Base-by-base conservation (phyloP, 23 tunicate species). In the Styela clava region DNA sequence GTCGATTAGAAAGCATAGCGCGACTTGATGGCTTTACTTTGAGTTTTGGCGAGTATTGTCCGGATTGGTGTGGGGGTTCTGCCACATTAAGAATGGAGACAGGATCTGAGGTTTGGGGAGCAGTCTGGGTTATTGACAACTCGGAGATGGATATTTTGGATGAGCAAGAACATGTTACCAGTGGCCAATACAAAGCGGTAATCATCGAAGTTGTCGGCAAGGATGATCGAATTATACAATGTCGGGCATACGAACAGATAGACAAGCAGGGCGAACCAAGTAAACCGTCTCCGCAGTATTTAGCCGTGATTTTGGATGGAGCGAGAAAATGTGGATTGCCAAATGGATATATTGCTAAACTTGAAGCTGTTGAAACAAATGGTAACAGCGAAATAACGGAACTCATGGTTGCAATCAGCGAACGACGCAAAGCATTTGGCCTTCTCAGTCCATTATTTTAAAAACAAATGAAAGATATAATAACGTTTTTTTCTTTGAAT, bases 1-100 rank as follows among this genome's bases (percentile, higher is more conserved):
- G 32, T 16, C 24, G 12, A 71, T 30, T 26, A 5, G 34, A 71
- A 3, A 35, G 77, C 37, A 26, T 26, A 3, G 77, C 35, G 77
- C 5, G 35, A 34, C 35, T 71, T 27, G 7, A 18, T 30, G 37
- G 16, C 5, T 29, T 18, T 35, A 18, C 77, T 3, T 3, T 71
- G 24, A 35, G 29, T 21, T 71, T 71, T 30, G 35, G 77, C 5
- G 77, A 34, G 16, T 30, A 32, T 34, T 71, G 35, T n/a, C 24
- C 77, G 3, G 77, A 26, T 18, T 71, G 77, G 77, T 30, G 32
- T 20, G 77, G 77, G 27, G 77, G 77, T 71, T 71, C 77, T 71
- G 77, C 77, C 24, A 71, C 77, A 71, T 26, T 71, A 35, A n/a
- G 34, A 71, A n/a, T 16, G 37, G 34, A 71, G 16, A n/a, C 16